Evolutionary conservation across 2,797 vertebrate species (phyloP).

Genomic region (Cirrhinus mrigala): DNA sequence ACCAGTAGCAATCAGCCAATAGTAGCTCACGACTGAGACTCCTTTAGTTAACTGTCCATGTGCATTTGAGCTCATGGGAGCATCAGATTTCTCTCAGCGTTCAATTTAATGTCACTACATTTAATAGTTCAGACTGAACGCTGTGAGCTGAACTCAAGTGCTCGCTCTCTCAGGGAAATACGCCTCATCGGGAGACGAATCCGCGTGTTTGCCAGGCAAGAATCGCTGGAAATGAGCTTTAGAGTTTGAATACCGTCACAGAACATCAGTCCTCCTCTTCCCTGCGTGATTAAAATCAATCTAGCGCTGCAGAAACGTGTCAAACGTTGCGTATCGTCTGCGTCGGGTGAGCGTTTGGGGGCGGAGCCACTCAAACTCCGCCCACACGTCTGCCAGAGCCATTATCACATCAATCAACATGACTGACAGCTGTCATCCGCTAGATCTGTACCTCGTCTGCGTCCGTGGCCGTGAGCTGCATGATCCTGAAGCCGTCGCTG

Average conservation of each 20-base stretch:
- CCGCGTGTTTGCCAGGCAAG: conserved; percentile 49
- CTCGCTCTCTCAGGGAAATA: not conserved
- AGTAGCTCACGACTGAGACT: not conserved
- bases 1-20: not conserved
- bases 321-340: not conserved
- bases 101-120: no score
- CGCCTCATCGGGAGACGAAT: conserved; percentile 44
- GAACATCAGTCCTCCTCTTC: conserved; percentile 2
- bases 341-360: not conserved
- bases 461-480: conserved; percentile 95
- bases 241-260: conserved; percentile 7
- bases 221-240: not conserved
- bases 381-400: conserved; percentile 28
- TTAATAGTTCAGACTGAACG: conserved; percentile 11
- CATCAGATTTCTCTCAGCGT: no score
- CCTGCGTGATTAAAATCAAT: conserved; percentile 6
- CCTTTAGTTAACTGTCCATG: no score
- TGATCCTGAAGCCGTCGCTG: conserved; percentile 93
- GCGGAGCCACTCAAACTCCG: not conserved
- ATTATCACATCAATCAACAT: conserved; percentile 45
- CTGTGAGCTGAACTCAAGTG: conserved; percentile 55
- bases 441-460: conserved; percentile 89
- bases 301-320: not conserved
- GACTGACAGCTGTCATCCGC: conserved; percentile 36
- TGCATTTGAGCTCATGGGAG: no score